These are phyloP conservation scores for Cactoblastis cactorum DNA, from an alignment of 2,888 invertebrate species.

Conservation along the genomic window DNA sequence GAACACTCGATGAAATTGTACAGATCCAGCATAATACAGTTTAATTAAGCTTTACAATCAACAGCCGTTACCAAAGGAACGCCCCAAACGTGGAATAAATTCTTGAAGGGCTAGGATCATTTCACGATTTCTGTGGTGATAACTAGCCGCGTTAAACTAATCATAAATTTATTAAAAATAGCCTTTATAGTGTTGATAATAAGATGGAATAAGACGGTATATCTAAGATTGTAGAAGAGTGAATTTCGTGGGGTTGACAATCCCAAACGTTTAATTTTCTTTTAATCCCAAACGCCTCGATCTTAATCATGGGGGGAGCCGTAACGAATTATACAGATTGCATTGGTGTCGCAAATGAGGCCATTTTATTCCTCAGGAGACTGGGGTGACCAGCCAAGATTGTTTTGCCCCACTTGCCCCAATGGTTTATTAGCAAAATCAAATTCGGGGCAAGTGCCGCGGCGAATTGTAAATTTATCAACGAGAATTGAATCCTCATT, in stretches of 20 bases:
- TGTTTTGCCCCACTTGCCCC: constrained; percentile 44
- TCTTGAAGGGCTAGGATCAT: constrained; percentile 64
- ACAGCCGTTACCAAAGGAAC: constrained; percentile 71
- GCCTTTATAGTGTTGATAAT: constrained; percentile 24
- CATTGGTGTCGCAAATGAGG: constrained; percentile 75
- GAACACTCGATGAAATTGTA: constrained; percentile 43
- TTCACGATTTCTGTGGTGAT: constrained; percentile 53
- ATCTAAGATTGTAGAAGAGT: constrained; percentile 27
- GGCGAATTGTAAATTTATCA: constrained; percentile 9
- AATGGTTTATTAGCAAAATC: constrained; percentile 33
- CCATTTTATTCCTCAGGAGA: constrained; percentile 71
- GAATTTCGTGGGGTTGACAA: constrained; percentile 59
- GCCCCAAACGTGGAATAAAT: constrained; percentile 72
- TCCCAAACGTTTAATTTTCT: constrained; percentile 75
- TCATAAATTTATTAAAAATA: constrained; percentile 20
- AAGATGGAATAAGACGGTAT: constrained; percentile 20
- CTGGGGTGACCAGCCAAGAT: constrained; percentile 48
- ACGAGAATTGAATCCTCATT: neutral
- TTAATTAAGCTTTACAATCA: constrained; percentile 74
- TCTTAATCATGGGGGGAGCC: constrained; percentile 69
- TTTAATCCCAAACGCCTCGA: constrained; percentile 74
- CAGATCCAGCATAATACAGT: constrained; percentile 62
- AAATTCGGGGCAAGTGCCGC: constrained; percentile 12
- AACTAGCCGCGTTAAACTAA: constrained; percentile 30
- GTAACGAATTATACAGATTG: constrained; percentile 76